A percentile compares a stretch with the other conserved stretches of the same genome.
These are phyloP conservation scores for Ciconia nigra DNA, from an alignment of 2,797 vertebrate species.

Conservation along the genomic window DNA sequence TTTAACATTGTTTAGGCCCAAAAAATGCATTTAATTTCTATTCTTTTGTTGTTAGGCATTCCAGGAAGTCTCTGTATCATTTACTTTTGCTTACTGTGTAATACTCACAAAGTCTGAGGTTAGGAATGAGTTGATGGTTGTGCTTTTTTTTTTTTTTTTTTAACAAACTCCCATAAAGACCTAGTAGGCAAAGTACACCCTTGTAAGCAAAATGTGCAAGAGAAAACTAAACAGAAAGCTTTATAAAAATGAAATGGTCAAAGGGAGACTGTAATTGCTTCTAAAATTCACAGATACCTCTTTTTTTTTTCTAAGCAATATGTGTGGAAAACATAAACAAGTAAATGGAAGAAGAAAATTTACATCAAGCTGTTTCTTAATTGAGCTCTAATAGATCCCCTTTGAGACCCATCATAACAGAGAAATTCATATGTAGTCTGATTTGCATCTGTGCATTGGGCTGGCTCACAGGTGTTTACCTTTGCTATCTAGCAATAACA, in stretches of 20 bases:
- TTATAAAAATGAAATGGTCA: not conserved
- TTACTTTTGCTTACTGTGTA: not conserved
- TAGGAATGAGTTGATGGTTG: not conserved
- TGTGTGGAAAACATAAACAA: not conserved
- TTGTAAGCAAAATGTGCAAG: not conserved
- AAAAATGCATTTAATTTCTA: not conserved
- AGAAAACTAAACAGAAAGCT: not conserved
- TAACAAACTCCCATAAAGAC: not conserved
- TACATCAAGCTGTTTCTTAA: slow-evolving; percentile 1
- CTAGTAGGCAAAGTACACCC: not conserved
- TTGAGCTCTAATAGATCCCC: slow-evolving; percentile 4
- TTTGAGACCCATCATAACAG: not conserved
- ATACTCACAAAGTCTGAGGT: not conserved
- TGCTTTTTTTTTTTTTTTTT: not conserved
- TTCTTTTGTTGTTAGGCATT: not conserved
- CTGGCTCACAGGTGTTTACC: not conserved
- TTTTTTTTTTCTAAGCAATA: not conserved
- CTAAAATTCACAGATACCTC: not conserved
- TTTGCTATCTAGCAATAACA: not conserved
- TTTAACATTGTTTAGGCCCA: not conserved
- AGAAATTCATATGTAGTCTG: not conserved
- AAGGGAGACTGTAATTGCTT: not conserved
- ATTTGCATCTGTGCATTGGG: not conserved
- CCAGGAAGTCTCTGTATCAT: not conserved
- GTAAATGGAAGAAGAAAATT: slow-evolving; percentile 10